These are phyloP conservation scores for Oostethus manadensis DNA, from an alignment of 2,113 vertebrate species.

Conservation along the genomic window DNA sequence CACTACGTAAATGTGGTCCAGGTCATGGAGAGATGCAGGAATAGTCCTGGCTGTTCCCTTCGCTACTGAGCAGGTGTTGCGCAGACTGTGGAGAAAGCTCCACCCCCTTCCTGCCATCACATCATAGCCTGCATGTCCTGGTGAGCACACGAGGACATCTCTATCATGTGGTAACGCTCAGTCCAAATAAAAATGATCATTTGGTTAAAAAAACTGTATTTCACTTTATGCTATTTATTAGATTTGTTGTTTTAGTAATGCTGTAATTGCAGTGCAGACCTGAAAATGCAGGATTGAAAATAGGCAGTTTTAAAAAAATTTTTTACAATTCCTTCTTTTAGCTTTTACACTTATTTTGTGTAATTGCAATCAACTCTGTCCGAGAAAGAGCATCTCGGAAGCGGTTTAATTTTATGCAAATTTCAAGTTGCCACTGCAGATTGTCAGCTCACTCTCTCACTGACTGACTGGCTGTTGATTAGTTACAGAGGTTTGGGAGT, in stretches of 20 bases:
- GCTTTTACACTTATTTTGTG: too few relatives aligned
- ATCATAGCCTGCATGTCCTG: neutral
- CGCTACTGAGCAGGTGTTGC: constrained; percentile 51
- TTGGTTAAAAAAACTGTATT: too few relatives aligned
- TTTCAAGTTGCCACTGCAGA: constrained; percentile 20
- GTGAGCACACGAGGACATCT: neutral
- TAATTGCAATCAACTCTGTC: constrained; percentile 1
- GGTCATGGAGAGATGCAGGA: constrained; percentile 16
- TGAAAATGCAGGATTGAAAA: neutral
- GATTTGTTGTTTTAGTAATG: too few relatives aligned
- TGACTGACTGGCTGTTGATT: constrained; percentile 32
- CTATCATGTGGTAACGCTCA: neutral
- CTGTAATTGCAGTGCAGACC: too few relatives aligned
- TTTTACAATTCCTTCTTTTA: too few relatives aligned
- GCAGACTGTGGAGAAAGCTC: constrained; percentile 49
- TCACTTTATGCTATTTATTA: too few relatives aligned
- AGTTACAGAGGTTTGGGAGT: constrained; percentile 34
- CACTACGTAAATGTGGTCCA: constrained; percentile 20
- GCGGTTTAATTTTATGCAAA: constrained; percentile 50
- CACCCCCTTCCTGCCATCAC: constrained; percentile 3
- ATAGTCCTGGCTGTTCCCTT: constrained; percentile 10
- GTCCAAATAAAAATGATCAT: too few relatives aligned
- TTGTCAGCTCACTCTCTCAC: constrained; percentile 29
- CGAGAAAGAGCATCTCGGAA: constrained; percentile 17
- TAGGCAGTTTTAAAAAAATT: too few relatives aligned